Evolutionary conservation across 2,797 vertebrate genomes (phyloP).

Genomic region (Tadarida brasiliensis): DNA sequence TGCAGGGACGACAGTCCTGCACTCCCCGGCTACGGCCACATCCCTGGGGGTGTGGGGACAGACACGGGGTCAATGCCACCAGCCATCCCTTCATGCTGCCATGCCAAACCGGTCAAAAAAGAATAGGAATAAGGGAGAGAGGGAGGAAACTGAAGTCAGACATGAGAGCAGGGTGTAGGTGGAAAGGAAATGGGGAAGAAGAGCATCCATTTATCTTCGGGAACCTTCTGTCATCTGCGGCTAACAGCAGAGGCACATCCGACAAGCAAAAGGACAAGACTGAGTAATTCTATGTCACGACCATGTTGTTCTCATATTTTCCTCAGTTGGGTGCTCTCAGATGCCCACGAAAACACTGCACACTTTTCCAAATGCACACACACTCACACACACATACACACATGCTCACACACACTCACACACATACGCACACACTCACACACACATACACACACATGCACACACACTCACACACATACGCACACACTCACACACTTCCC

Average conservation of each 20-base stretch:
- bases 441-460: not conserved
- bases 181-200: not conserved
- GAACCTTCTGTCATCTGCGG: slow-evolving; percentile 43
- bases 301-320: not conserved
- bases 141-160: not conserved
- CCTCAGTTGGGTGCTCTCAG: slow-evolving; percentile 15
- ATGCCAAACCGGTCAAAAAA: slow-evolving; percentile 49
- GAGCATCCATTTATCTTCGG: not conserved
- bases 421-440: not conserved
- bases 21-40: not conserved
- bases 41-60: not conserved
- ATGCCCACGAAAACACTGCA: not conserved
- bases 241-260: slow-evolving; percentile 12
- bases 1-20: slow-evolving; percentile 51
- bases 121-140: not conserved
- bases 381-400: not conserved
- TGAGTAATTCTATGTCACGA: not conserved
- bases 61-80: slow-evolving; percentile 43
- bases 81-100: not conserved
- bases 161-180: too few relatives aligned
- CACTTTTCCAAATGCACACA: not conserved
- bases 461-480: too few relatives aligned
- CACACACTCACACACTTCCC: not conserved
- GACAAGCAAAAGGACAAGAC: not conserved
- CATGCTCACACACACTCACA: not conserved